These are phyloP conservation scores for Aphaenogaster floridana DNA, from an alignment of 1,140 invertebrate genomes.

Conservation along the genomic window DNA sequence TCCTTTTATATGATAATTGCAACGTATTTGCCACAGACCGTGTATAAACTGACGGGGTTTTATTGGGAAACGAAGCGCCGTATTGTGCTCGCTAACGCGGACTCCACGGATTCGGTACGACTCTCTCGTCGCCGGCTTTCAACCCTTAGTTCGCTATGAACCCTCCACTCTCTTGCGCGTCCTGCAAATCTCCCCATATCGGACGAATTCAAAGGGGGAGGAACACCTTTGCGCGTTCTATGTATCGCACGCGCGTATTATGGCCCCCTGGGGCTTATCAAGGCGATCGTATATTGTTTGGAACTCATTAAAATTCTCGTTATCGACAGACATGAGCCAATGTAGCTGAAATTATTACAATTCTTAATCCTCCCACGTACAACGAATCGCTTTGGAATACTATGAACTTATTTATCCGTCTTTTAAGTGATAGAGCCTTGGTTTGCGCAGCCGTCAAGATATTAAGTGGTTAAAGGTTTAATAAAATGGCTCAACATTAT, in stretches of 20 bases:
- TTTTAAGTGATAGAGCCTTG: neutral
- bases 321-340: neutral
- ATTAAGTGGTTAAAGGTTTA: neutral
- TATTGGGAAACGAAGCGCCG: slow-evolving; percentile 72
- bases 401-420: too few species aligned
- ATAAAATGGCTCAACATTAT: neutral
- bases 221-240: neutral
- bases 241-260: neutral
- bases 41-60: slow-evolving; percentile 78
- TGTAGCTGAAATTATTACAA: neutral
- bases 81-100: slow-evolving; percentile 67
- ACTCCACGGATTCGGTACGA: slow-evolving; percentile 66
- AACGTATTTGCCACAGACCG: slow-evolving; percentile 79
- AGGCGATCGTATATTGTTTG: neutral
- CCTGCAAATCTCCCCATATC: slow-evolving; percentile 9
- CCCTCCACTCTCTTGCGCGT: neutral
- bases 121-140: slow-evolving; percentile 40
- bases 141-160: slow-evolving; percentile 2
- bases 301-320: slow-evolving; percentile 23
- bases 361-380: neutral
- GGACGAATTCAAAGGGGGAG: slow-evolving; percentile 6
- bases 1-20: slow-evolving; percentile 85
- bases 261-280: neutral
- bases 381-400: neutral
- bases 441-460: neutral